A percentile compares a stretch with the other conserved stretches of the same genome.
Conservation (phyloP, 2,113 vertebrate genomes). For the Zeus faber region DNA sequence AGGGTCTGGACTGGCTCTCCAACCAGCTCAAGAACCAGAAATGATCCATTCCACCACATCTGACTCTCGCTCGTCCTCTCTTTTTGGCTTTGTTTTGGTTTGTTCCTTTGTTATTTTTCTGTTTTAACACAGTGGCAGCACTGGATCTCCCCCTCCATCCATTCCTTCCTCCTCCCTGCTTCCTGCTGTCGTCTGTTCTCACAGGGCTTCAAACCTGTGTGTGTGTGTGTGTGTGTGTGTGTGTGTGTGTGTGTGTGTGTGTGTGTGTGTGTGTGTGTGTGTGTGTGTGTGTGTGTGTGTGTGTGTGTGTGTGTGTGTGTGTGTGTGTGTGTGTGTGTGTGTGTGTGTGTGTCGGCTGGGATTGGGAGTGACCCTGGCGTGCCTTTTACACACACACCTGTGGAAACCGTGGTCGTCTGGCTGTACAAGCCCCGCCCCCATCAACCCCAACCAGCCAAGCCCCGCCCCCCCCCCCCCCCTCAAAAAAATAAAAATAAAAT, state of each 20-base stretch:
- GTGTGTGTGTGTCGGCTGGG: conserved; percentile 65
- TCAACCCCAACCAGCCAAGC: conserved; percentile 46
- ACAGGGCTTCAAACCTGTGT: conserved; percentile 64
- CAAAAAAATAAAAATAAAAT: too few relatives aligned
- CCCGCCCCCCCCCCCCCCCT: conserved; percentile 29
- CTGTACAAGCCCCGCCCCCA: conserved; percentile 55
- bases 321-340: conserved; percentile 58
- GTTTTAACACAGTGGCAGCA: conserved; percentile 65
- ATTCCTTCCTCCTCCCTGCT: conserved; percentile 34
- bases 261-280: conserved; percentile 20
- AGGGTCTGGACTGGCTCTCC: conserved; percentile 86
- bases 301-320: conserved; percentile 48
- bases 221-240: too few relatives aligned
- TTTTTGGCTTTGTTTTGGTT: conserved; percentile 38
- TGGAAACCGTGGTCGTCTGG: conserved; percentile 69
- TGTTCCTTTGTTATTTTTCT: too few relatives aligned
- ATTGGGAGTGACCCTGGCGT: conserved; percentile 74
- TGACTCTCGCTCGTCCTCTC: conserved; percentile 49
- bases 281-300: conserved; percentile 21
- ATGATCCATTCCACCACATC: conserved; percentile 78
- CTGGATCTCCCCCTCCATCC: conserved; percentile 54
- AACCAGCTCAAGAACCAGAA: conserved; percentile 84
- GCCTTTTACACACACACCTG: conserved; percentile 74
- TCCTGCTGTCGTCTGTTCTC: conserved; percentile 36
- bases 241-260: conserved; percentile 56